phyloP scores from a whole-genome alignment of 1,140 invertebrate species.

The Drosophila willistoni region DNA sequence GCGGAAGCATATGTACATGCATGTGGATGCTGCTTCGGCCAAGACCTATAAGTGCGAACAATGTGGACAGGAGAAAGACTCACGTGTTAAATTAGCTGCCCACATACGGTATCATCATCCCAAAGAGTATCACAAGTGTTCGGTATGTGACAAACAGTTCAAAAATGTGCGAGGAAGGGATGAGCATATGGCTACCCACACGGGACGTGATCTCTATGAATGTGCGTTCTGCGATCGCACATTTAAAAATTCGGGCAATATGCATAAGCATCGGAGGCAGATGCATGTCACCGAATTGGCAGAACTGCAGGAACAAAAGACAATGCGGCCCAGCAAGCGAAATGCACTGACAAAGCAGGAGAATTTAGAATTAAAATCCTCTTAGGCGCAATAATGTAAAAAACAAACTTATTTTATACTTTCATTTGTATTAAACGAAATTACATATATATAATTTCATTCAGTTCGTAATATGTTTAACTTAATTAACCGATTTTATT shows the following conservation, averaged over 20 bases:
- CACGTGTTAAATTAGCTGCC: slow-evolving; percentile 38
- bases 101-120: slow-evolving; percentile 57
- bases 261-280: slow-evolving; percentile 67
- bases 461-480: too few species aligned
- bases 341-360: slow-evolving; percentile 33
- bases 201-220: slow-evolving; percentile 59
- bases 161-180: slow-evolving; percentile 50
- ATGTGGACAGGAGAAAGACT: slow-evolving; percentile 49
- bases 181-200: slow-evolving; percentile 68
- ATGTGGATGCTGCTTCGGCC: slow-evolving; percentile 42
- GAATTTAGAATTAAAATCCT: not conserved
- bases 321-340: slow-evolving; percentile 42
- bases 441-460: too few species aligned
- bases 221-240: slow-evolving; percentile 67
- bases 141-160: slow-evolving; percentile 59
- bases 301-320: slow-evolving; percentile 46
- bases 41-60: slow-evolving; percentile 49
- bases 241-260: slow-evolving; percentile 62
- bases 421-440: too few species aligned
- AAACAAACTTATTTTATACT: too few species aligned
- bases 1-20: slow-evolving; percentile 59
- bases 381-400: not conserved
- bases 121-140: slow-evolving; percentile 56
- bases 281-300: slow-evolving; percentile 60
- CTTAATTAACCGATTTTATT: too few species aligned